Evolutionary conservation across 2,797 vertebrate genomes (phyloP).

Genomic region (Pantherophis vulpinus): DNA sequence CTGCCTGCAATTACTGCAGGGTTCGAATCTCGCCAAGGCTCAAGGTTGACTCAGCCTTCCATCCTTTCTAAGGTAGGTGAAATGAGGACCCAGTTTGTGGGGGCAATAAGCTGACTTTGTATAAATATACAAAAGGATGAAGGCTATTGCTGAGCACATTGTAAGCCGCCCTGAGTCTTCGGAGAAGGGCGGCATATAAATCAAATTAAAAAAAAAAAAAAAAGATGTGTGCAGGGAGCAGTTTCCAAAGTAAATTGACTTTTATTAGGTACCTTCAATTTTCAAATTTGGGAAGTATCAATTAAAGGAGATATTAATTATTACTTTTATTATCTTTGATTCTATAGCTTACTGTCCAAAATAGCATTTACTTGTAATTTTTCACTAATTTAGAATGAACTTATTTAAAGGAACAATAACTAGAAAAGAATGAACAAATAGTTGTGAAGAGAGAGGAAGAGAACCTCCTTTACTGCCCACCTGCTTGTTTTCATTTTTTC

Average conservation of each 20-base stretch:
- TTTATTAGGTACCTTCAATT: neutral
- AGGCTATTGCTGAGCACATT: too few relatives aligned
- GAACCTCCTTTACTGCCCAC: neutral
- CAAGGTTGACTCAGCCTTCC: too few relatives aligned
- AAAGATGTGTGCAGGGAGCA: neutral
- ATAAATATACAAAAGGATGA: too few relatives aligned
- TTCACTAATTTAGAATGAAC: neutral
- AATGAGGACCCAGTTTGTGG: too few relatives aligned
- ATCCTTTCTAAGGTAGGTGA: too few relatives aligned
- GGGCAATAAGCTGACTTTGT: too few relatives aligned
- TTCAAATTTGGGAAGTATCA: neutral
- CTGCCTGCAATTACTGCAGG: too few relatives aligned
- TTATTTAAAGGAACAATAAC: neutral
- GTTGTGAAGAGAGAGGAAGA: neutral
- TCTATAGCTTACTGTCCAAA: neutral
- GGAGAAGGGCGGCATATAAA: too few relatives aligned
- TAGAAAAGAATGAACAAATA: neutral
- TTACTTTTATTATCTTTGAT: neutral
- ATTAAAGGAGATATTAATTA: neutral
- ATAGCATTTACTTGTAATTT: neutral
- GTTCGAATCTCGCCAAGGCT: too few relatives aligned
- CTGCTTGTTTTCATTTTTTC: neutral
- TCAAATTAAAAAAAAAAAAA: too few relatives aligned
- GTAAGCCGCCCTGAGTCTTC: too few relatives aligned
- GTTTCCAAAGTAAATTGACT: neutral